phyloP scores from a whole-genome alignment of 2,888 invertebrate genomes.

The Oegoconia quadripuncta region DNA sequence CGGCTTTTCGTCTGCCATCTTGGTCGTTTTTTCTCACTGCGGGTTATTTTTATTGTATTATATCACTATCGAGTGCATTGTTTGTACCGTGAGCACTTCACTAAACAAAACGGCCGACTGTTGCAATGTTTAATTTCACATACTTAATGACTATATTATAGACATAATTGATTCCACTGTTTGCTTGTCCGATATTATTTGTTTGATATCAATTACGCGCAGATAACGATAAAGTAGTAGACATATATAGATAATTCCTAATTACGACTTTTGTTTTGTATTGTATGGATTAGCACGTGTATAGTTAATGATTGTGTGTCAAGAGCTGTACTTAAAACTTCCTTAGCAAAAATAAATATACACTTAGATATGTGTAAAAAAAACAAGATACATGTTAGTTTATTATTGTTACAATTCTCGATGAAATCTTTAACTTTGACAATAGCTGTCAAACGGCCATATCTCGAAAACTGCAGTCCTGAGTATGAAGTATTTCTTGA shows the following conservation, averaged over 20 bases:
- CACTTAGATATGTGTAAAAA: neutral
- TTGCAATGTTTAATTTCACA: slow-evolving; percentile 50
- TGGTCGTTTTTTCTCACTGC: slow-evolving; percentile 21
- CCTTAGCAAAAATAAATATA: neutral
- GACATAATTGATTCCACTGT: slow-evolving; percentile 48
- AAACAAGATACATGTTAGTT: too few relatives aligned
- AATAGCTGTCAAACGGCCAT: too few relatives aligned
- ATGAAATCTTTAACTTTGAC: too few relatives aligned
- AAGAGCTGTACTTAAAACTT: neutral
- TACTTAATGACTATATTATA: slow-evolving; percentile 41
- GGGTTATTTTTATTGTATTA: too few relatives aligned
- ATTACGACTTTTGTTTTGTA: slow-evolving; percentile 27
- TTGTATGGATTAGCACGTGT: slow-evolving; percentile 5
- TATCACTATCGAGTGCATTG: slow-evolving; percentile 50
- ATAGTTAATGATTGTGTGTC: slow-evolving; percentile 6
- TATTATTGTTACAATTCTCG: too few relatives aligned
- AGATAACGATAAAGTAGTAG: slow-evolving; percentile 39
- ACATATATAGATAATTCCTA: slow-evolving; percentile 4
- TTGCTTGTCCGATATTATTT: slow-evolving; percentile 61
- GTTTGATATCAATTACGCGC: slow-evolving; percentile 65
- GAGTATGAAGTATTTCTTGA: too few relatives aligned
- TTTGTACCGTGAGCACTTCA: slow-evolving; percentile 33
- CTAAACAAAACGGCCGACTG: slow-evolving; percentile 34
- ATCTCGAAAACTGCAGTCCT: too few relatives aligned
- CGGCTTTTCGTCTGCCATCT: slow-evolving; percentile 54